Evolutionary conservation across 2,888 invertebrate species (phyloP), one percentile per base, ranked within the genome.

Genomic region (Mythimna vitellina): DNA sequence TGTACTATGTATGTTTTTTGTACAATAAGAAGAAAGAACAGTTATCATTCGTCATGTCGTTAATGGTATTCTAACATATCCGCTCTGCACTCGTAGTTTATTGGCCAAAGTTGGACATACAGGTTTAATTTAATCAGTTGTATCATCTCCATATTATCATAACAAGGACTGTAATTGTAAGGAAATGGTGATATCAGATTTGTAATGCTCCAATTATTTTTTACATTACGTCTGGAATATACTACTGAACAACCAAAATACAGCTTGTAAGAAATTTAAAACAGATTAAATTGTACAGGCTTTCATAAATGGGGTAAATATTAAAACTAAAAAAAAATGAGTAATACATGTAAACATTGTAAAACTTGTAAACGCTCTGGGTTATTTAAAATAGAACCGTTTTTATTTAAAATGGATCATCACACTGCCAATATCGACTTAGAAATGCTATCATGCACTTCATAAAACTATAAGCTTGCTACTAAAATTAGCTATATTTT

Each of bases 301-400:
- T 58, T 32, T 46, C 10, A 49, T 58, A 53, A 53, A 53, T 20
- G 0, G 46, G 46, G 53, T 29, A n/a, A 72, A 56, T 20, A n/a
- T 58, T 72, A 63, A 68, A 78, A 63, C 68, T 82, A 79, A 80
- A 53, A 69, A 53, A 69, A 61, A 77, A 79, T 62, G 56, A 68
- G 66, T 77, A 70, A 63, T 65, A 57, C 29, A 70, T 38, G 22
- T 20, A 57, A 61, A 80, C 56, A 63, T 57, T 75, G 76, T 80
- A 75, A 78, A 65, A 76, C 49, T 29, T 81, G 51, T 35, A 65
- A 66, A 65, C 60, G 14, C 12, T 68, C n/a, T 22, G 20, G 46
- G 29, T 68, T 12, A 22, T 58, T 42, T 68, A 32, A 61, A 51
- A 53, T 63, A 72, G 51, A 57, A 80, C 63, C 35, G 49, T 80